Base-by-base conservation (phyloP, 2,797 vertebrate genomes). In the Sciurus vulgaris region DNA sequence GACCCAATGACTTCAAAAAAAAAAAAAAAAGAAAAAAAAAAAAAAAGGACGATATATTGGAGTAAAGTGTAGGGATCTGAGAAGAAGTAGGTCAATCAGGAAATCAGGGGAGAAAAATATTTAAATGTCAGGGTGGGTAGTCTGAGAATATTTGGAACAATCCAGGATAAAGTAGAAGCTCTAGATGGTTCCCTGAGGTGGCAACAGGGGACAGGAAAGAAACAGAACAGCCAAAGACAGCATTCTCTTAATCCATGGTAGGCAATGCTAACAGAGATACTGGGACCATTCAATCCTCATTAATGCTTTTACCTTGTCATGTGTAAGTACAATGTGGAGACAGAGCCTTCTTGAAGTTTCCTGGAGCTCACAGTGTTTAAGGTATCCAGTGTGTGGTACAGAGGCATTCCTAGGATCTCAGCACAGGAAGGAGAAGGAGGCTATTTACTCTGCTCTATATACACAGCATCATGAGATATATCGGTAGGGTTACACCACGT, bases 1-100 rank as follows among this genome's bases (percentile, higher is more conserved):
- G 44, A 93, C 69, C 67, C 85, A 20, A 85, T 65, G 59, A 77
- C 69, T 85, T 84, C 47, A 86, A 84, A n/a, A 38, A 38, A 38
- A 38, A 38, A 4, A 59, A 2, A 49, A 12, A 38, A 61, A 33
- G 26, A n/a, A 49, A 6, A 6, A 2, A 11, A 33, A 12, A 59
- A 2, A 49, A 12, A 38, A 61, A 33, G 26, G 47, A 49, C 47
- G 13, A 49, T 67, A 56, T 89, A 5, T 81, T 69, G 41, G 15
- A 79, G 59, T 28, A 65, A 79, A 89, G 86, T 79, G n/a, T 18
- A 56, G 20, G n/a, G 47, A 51, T 14, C 38, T 70, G 56, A 14
- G 30, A 67, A 67, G 24, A 91, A 86, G 49, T 26, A 26, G 15
- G 33, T 17, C 67, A 38, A 49, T 33, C 12, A 61, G 26, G 51